phyloP scores from a whole-genome alignment of 1,140 invertebrate genomes.

The Zaprionus lachaisei region DNA sequence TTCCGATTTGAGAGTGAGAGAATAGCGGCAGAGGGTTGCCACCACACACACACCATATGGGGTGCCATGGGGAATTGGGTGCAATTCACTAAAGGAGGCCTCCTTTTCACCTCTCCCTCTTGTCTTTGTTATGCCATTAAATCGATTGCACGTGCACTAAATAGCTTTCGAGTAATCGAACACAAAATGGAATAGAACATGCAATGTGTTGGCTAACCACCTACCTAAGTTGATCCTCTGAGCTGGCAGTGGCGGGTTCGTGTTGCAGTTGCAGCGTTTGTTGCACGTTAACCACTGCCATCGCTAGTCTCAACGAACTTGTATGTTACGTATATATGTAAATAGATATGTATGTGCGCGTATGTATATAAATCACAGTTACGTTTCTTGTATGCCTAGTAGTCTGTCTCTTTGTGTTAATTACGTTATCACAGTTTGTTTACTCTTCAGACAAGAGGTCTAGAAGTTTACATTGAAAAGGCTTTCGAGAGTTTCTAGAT shows the following conservation, averaged over 20 bases:
- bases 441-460: slow-evolving; percentile 38
- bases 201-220: slow-evolving; percentile 32
- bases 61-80: not conserved
- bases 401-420: slow-evolving; percentile 41
- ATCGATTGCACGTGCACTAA: slow-evolving; percentile 25
- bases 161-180: not conserved
- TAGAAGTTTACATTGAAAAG: slow-evolving; percentile 72
- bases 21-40: not conserved
- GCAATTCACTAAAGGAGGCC: slow-evolving; percentile 12
- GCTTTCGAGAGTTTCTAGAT: slow-evolving; percentile 28
- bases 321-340: slow-evolving; percentile 16
- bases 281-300: slow-evolving; percentile 29
- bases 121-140: not conserved
- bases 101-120: not conserved
- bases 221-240: slow-evolving; percentile 43
- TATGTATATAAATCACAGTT: slow-evolving; percentile 64
- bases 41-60: not conserved
- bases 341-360: not conserved
- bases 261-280: slow-evolving; percentile 27
- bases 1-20: slow-evolving; percentile 55
- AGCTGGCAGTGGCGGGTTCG: slow-evolving; percentile 12
- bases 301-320: slow-evolving; percentile 35
- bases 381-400: slow-evolving; percentile 39
- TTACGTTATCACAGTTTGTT: slow-evolving; percentile 75
- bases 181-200: slow-evolving; percentile 37